A percentile compares a stretch with the other conserved stretches of the same genome.
Evolutionary conservation across 1,140 invertebrate genomes (phyloP).

Genomic region (Planococcus citri): DNA sequence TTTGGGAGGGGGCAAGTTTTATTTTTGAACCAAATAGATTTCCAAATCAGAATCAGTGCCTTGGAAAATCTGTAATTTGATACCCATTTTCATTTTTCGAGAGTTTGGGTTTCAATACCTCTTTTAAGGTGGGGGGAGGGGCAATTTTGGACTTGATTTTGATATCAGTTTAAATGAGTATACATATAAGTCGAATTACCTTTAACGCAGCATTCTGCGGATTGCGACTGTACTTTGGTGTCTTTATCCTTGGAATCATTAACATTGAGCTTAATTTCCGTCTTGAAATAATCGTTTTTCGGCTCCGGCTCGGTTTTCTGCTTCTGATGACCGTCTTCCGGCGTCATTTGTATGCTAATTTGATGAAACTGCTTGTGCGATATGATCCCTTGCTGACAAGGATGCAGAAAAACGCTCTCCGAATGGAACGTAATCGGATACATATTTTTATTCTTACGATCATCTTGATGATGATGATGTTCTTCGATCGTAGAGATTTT

Average conservation of each 20-base stretch:
- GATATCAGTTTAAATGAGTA: too few relatives aligned
- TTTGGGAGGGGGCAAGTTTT: too few relatives aligned
- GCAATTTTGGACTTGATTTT: too few relatives aligned
- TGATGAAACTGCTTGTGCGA: conserved; percentile 23
- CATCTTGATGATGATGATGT: neutral
- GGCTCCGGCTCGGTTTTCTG: neutral
- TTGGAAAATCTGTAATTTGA: too few relatives aligned
- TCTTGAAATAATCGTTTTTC: neutral
- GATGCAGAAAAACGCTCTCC: conserved; percentile 23
- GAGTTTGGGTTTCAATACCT: too few relatives aligned
- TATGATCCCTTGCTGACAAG: conserved; percentile 18
- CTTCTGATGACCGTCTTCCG: neutral
- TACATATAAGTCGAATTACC: too few relatives aligned
- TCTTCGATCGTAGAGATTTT: neutral
- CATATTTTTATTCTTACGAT: neutral
- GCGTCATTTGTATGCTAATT: conserved; percentile 21
- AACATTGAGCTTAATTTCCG: neutral
- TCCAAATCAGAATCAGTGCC: too few relatives aligned
- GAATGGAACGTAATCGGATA: conserved; percentile 23
- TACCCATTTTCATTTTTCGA: too few relatives aligned
- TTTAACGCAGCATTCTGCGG: too few relatives aligned
- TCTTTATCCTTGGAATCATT: neutral
- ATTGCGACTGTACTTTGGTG: too few relatives aligned
- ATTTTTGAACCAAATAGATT: too few relatives aligned
- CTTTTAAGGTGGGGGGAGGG: too few relatives aligned